Conservation (phyloP, 2,113 vertebrate genomes). For the Brachyistius frenatus region DNA sequence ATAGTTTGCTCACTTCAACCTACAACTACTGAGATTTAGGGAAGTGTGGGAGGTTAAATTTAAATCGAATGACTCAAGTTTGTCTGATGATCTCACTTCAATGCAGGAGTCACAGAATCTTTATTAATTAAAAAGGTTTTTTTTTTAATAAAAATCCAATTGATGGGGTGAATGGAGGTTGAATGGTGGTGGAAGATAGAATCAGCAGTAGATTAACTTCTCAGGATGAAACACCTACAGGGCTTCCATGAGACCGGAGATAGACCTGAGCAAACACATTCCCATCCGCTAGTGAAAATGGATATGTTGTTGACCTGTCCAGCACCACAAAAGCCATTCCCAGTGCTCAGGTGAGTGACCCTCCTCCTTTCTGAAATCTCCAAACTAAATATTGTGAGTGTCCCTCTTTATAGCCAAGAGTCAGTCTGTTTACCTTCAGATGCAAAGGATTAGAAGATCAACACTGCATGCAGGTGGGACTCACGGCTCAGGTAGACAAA, state of each 20-base stretch:
- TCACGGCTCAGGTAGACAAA: constrained; percentile 15
- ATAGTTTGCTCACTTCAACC: constrained; percentile 35
- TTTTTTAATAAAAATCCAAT: background rate
- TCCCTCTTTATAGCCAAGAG: constrained; percentile 83
- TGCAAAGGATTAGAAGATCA: constrained; percentile 79
- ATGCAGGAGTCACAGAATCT: background rate
- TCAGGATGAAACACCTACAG: constrained; percentile 52
- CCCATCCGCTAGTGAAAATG: constrained; percentile 82
- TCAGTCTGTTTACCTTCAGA: constrained; percentile 83
- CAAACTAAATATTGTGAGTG: constrained; percentile 89
- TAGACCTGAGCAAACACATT: constrained; percentile 78
- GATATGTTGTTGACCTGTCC: constrained; percentile 81
- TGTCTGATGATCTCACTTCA: background rate
- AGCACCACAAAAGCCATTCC: constrained; percentile 75
- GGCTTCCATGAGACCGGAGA: constrained; percentile 67
- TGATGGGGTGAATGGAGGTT: background rate
- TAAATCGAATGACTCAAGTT: background rate
- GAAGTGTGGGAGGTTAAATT: background rate
- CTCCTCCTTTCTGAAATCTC: constrained; percentile 86
- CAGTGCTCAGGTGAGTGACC: constrained; percentile 86
- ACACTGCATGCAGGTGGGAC: constrained; percentile 39
- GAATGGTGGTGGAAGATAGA: constrained; percentile 26
- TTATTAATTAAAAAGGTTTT: background rate
- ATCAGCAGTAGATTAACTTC: constrained; percentile 58
- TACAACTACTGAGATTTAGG: constrained; percentile 9